These are phyloP conservation scores for Ascidia mentula DNA, from an alignment of 23 tunicate genomes.

Conservation along the genomic window DNA sequence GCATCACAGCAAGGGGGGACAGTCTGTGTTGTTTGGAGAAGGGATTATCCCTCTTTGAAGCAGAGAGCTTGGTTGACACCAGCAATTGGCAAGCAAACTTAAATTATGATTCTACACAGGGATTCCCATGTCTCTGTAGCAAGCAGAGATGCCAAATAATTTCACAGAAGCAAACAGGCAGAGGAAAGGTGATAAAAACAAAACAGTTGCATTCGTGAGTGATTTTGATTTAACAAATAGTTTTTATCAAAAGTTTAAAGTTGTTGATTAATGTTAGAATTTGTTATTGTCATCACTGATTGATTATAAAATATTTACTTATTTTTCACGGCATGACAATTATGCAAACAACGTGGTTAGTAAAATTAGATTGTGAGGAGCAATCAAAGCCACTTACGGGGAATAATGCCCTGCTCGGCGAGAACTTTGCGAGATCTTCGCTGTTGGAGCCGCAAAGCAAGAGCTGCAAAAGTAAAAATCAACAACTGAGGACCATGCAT, in stretches of 20 bases:
- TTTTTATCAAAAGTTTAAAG: no score
- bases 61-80: not conserved
- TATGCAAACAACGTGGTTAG: not conserved
- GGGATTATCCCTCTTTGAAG: not conserved
- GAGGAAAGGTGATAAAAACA: no score
- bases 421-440: conserved; percentile 67
- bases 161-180: no score
- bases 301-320: no score
- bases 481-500: not conserved
- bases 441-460: conserved; percentile 81
- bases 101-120: not conserved
- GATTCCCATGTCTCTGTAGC: not conserved
- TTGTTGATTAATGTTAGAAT: no score
- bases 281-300: no score
- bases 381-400: conserved; percentile 60
- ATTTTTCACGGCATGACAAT: no score
- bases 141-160: not conserved
- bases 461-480: conserved; percentile 58
- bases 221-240: no score
- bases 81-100: conserved; percentile 7
- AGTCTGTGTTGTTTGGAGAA: not conserved
- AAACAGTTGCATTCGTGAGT: no score
- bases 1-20: not conserved
- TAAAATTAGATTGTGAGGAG: not conserved
- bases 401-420: conserved; percentile 93